These are phyloP conservation scores for Meleagris gallopavo DNA, from an alignment of 2,113 vertebrate genomes.

Conservation along the genomic window DNA sequence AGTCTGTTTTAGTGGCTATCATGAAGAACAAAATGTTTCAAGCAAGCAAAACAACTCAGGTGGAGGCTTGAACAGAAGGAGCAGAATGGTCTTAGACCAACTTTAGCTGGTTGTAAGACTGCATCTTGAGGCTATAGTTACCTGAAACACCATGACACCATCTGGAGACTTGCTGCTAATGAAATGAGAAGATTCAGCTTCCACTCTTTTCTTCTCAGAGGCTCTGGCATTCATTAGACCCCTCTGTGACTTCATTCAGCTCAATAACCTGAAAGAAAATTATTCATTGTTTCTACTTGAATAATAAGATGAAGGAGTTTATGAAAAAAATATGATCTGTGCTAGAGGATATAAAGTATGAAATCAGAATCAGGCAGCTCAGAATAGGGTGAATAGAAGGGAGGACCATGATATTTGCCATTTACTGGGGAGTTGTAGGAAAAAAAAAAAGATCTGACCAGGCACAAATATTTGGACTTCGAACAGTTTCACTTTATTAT, in stretches of 20 bases:
- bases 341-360: neutral
- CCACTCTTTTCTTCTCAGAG: neutral
- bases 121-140: neutral
- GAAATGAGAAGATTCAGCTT: neutral
- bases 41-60: neutral
- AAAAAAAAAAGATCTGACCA: neutral
- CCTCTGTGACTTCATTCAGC: neutral
- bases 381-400: neutral
- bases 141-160: neutral
- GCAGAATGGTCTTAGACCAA: neutral
- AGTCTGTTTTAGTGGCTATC: neutral
- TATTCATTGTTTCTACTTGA: neutral
- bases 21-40: neutral
- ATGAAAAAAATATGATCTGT: neutral
- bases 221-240: neutral
- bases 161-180: neutral
- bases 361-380: neutral
- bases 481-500: neutral
- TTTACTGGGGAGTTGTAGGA: neutral
- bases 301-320: neutral
- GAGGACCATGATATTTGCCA: neutral
- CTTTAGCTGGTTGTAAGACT: neutral
- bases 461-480: neutral
- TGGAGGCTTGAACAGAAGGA: neutral
- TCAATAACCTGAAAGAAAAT: conserved; percentile 8